Evolutionary conservation across 2,888 invertebrate genomes (phyloP), one percentile per base, ranked within the genome.

Genomic region (Pemphredon lugubris): DNA sequence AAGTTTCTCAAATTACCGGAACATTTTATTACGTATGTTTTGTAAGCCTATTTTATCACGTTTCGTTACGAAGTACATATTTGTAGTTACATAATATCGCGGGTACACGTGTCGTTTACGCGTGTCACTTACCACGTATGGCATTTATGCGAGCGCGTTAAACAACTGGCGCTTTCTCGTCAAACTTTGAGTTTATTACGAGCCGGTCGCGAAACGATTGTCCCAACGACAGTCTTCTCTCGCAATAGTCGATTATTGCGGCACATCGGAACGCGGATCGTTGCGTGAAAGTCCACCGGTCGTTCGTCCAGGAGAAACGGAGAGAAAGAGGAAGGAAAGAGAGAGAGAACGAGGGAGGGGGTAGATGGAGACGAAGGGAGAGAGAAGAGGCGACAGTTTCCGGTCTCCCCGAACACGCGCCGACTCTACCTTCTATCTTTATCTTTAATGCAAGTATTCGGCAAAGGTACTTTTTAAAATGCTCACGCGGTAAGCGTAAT

Each of bases 201-300:
- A 53, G 63, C 32, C 23, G 45, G 32, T 11, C 34, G 23, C 39
- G 47, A 64, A 61, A 66, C 63, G 78, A 66, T 77, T 66, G 70
- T 76, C 75, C 55, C 59, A 42, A 51, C 60, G 60, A 68, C 60
- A 61, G 47, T 78, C 75, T 60, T 70, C 80, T 82, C 80, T 83
- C 76, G 81, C 78, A 80, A 82, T 75, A 66, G 63, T 48, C 70
- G 80, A 83, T 83, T 74, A 81, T 79, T 69, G 76, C 78, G 63
- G 84, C 75, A 75, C 78, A 64, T 81, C 72, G 79, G 72, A 75
- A 80, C 77, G 77, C 71, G 48, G 73, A 70, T 80, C 69, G 70
- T 70, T 77, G 81, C 79, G 81, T 74, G 79, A 79, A 79, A 79
- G 79, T 79, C 67, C 80, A 13, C 34, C 60, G 64, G 63, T 65